Evolutionary conservation across 1,140 invertebrate species (phyloP).

Genomic region (Bombus waltoni): DNA sequence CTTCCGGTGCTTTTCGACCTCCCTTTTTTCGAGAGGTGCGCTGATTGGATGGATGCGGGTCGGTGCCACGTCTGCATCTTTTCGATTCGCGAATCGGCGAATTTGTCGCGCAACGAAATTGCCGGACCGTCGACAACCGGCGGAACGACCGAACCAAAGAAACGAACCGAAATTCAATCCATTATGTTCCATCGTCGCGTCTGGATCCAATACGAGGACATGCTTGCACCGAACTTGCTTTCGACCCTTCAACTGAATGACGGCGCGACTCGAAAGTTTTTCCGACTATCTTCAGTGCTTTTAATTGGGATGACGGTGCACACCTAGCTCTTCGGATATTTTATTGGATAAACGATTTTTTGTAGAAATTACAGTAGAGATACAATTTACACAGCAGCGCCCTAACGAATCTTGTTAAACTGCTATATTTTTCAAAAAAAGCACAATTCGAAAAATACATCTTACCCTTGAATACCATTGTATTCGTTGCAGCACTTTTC

Average conservation of each 20-base stretch:
- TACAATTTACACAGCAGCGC: background rate
- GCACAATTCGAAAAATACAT: no score
- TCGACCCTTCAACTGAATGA: background rate
- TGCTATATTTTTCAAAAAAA: no score
- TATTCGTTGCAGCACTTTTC: no score
- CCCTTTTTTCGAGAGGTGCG: constrained; percentile 17
- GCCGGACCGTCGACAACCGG: background rate
- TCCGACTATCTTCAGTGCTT: background rate
- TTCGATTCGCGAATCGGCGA: constrained; percentile 44
- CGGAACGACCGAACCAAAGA: background rate
- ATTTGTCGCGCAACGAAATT: constrained; percentile 34
- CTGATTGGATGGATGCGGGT: constrained; percentile 78
- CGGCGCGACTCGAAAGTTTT: background rate
- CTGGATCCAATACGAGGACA: background rate
- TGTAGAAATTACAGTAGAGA: background rate
- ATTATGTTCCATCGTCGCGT: background rate
- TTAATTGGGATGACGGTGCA: background rate
- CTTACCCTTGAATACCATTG: no score
- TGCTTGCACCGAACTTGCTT: background rate
- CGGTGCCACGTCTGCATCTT: constrained; percentile 69
- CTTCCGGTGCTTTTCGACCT: constrained; percentile 29
- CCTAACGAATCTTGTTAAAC: no score
- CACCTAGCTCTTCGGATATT: background rate
- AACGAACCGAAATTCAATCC: constrained; percentile 10
- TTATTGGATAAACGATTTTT: background rate